phyloP scores from a whole-genome alignment of 2,113 vertebrate genomes.

The Chrysochloris asiatica region DNA sequence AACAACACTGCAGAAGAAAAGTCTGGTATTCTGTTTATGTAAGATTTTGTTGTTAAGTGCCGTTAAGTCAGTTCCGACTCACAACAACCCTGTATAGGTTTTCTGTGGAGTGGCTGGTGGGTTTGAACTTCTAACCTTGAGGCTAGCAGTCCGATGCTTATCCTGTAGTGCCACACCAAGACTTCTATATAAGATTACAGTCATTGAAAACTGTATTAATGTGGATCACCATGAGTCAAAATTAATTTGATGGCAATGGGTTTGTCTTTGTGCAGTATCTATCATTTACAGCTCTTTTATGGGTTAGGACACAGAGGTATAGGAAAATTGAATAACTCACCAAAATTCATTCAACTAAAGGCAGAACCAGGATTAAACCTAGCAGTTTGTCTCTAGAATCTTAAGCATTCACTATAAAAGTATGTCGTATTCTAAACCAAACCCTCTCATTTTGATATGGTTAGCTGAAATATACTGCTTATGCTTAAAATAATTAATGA shows the following conservation, averaged over 20 bases:
- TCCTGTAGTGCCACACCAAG: too few relatives aligned
- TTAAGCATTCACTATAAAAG: not conserved
- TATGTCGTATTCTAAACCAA: too few relatives aligned
- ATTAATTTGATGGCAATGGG: not conserved
- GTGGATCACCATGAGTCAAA: not conserved
- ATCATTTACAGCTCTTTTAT: slow-evolving; percentile 35
- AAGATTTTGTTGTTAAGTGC: too few relatives aligned
- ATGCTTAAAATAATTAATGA: slow-evolving; percentile 31
- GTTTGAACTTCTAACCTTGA: too few relatives aligned
- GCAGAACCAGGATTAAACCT: slow-evolving; percentile 38
- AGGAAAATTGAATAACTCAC: slow-evolving; percentile 9
- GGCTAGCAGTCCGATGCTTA: too few relatives aligned
- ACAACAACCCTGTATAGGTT: too few relatives aligned
- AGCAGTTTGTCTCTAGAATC: not conserved
- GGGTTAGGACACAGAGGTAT: slow-evolving; percentile 9
- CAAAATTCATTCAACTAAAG: slow-evolving; percentile 4
- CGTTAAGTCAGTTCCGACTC: too few relatives aligned
- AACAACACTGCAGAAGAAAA: not conserved
- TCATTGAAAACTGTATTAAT: not conserved
- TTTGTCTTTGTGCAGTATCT: not conserved
- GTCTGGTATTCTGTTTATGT: not conserved
- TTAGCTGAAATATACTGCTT: slow-evolving; percentile 15
- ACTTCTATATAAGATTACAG: not conserved
- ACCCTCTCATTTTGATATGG: slow-evolving; percentile 16
- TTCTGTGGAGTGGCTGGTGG: too few relatives aligned